A percentile compares a stretch with the other conserved stretches of the same genome.
Conservation (phyloP, 2,797 vertebrate species). For the Helicolenus hilgendorfi region DNA sequence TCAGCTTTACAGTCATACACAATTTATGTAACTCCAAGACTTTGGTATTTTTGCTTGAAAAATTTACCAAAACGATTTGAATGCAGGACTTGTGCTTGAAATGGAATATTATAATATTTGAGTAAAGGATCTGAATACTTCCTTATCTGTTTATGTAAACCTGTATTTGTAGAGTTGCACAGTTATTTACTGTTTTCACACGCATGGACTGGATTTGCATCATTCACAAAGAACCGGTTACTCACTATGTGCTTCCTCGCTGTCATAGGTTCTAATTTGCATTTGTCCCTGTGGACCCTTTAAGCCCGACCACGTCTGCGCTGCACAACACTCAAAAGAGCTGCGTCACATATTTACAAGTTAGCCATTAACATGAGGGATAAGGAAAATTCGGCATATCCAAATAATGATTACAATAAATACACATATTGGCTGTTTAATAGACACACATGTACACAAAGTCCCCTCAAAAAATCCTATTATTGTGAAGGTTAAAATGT, state of each 20-base stretch:
- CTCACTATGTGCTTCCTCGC: neutral
- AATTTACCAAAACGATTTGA: too few relatives aligned
- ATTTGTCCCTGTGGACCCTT: conserved; percentile 24
- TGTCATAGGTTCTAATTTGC: conserved; percentile 57
- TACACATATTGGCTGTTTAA: neutral
- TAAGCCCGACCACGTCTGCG: neutral
- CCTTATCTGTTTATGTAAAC: too few relatives aligned
- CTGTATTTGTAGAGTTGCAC: neutral
- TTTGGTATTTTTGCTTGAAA: too few relatives aligned
- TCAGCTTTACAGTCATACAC: too few relatives aligned
- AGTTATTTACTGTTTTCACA: neutral
- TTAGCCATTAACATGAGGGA: neutral
- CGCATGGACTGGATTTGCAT: conserved; percentile 51
- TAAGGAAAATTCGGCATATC: neutral
- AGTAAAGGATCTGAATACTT: too few relatives aligned
- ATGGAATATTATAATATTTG: too few relatives aligned
- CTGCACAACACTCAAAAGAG: neutral
- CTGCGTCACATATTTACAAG: neutral
- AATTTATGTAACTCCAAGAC: too few relatives aligned
- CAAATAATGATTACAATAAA: neutral
- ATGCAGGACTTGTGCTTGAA: too few relatives aligned
- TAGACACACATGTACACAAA: neutral
- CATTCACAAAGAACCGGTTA: neutral
- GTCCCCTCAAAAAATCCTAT: too few relatives aligned
- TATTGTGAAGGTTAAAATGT: too few relatives aligned